phyloP scores from a whole-genome alignment of 2,113 vertebrate species.

The Chloropsis cyanopogon region DNA sequence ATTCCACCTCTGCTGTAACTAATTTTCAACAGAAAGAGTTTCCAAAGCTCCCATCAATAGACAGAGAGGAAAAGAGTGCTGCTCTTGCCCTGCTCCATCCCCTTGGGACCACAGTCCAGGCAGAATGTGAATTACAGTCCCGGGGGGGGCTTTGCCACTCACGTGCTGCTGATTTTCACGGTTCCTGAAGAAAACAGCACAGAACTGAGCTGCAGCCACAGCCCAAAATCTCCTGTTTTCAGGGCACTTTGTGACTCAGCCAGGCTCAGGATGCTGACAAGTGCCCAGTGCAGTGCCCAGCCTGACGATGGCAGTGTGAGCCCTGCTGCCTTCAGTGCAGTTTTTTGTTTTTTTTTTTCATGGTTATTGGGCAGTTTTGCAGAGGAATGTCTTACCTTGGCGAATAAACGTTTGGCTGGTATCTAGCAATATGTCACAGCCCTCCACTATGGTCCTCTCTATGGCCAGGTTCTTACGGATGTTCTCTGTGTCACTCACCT shows the following conservation, averaged over 20 bases:
- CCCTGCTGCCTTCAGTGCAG: neutral
- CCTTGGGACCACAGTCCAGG: slow-evolving; percentile 10
- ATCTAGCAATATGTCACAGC: slow-evolving; percentile 94
- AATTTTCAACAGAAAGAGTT: neutral
- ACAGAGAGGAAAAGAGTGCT: neutral
- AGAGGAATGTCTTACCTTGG: slow-evolving; percentile 81
- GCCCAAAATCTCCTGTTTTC: neutral
- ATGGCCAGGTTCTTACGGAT: slow-evolving; percentile 97
- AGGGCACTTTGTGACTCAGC: neutral
- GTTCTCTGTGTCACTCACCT: slow-evolving; percentile 98
- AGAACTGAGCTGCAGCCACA: neutral
- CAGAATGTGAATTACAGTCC: neutral
- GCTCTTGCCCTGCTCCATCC: neutral
- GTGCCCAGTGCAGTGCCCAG: neutral
- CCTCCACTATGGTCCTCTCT: slow-evolving; percentile 96
- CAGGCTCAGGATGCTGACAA: neutral
- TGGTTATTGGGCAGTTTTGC: neutral
- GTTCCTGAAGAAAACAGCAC: slow-evolving; percentile 42
- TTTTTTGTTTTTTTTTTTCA: no score
- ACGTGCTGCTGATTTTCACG: slow-evolving; percentile 36
- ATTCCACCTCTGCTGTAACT: neutral
- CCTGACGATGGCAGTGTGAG: neutral
- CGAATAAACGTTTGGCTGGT: slow-evolving; percentile 96
- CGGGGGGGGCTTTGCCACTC: neutral
- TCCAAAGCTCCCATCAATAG: neutral